Conservation (phyloP, 2,888 invertebrate genomes). For the Erannis defoliaria region DNA sequence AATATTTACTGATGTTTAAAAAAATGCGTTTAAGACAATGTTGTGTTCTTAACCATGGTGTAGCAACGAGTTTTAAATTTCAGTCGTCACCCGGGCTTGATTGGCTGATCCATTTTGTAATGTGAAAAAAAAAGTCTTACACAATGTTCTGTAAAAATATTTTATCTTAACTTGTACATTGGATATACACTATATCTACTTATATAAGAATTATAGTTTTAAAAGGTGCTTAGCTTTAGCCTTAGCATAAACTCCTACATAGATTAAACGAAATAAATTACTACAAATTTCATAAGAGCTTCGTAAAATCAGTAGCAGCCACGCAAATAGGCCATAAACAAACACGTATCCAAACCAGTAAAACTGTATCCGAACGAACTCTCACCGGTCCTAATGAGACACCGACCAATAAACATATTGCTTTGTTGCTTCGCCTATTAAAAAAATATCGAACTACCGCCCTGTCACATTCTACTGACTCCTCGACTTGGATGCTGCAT, state of each 20-base stretch:
- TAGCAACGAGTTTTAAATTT: no score
- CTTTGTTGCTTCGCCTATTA: constrained; percentile 58
- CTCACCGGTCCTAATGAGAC: constrained; percentile 55
- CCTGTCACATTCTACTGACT: constrained; percentile 66
- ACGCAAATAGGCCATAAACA: constrained; percentile 24
- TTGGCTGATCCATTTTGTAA: no score
- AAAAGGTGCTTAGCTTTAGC: no score
- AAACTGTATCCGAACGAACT: constrained; percentile 45
- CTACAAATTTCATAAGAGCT: neutral
- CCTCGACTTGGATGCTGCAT: constrained; percentile 65
- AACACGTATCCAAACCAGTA: constrained; percentile 20
- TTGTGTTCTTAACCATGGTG: no score
- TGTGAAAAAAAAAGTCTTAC: no score
- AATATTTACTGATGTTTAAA: no score
- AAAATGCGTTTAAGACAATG: no score
- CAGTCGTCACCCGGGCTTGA: no score
- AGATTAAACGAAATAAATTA: neutral
- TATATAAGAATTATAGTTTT: no score
- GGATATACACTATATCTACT: neutral
- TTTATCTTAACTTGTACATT: no score
- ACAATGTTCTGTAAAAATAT: no score
- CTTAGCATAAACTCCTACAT: neutral
- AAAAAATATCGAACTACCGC: constrained; percentile 63
- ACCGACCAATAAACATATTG: constrained; percentile 61
- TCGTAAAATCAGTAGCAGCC: constrained; percentile 18